A percentile compares a stretch with the other conserved stretches of the same genome.
These are phyloP conservation scores for Phengaris alcon DNA, from an alignment of 2,888 invertebrate species.

Conservation along the genomic window DNA sequence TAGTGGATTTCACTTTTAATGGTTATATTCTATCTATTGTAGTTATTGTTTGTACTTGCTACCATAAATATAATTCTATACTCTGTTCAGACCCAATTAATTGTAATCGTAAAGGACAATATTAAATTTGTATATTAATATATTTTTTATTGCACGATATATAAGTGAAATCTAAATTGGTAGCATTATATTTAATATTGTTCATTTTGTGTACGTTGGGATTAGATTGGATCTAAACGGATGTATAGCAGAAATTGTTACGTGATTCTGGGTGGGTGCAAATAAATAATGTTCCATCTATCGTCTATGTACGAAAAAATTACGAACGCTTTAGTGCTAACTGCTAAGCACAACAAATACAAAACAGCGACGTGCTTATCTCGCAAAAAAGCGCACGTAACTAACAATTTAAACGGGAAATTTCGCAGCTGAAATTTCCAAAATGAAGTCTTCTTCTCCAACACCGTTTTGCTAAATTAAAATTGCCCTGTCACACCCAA, in stretches of 20 bases:
- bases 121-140: too few species aligned
- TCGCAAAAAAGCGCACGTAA: conserved; percentile 7
- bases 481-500: conserved; percentile 28
- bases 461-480: conserved; percentile 20
- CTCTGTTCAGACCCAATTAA: neutral
- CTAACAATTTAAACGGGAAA: neutral
- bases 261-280: neutral
- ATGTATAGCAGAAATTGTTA: too few species aligned
- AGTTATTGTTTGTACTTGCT: too few species aligned
- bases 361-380: neutral
- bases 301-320: neutral
- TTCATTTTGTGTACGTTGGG: too few species aligned
- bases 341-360: neutral
- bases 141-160: too few species aligned
- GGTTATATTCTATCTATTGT: too few species aligned
- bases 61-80: too few species aligned
- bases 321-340: too few species aligned
- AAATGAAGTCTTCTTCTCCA: conserved; percentile 11
- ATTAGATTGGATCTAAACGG: too few species aligned
- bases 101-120: neutral
- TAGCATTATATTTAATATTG: too few species aligned
- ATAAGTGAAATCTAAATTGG: too few species aligned
- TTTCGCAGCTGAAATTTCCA: conserved; percentile 6
- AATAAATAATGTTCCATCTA: neutral
- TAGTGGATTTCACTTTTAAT: neutral